phyloP scores from a whole-genome alignment of 2,797 vertebrate genomes.

The Sphenopsis melanotis region DNA sequence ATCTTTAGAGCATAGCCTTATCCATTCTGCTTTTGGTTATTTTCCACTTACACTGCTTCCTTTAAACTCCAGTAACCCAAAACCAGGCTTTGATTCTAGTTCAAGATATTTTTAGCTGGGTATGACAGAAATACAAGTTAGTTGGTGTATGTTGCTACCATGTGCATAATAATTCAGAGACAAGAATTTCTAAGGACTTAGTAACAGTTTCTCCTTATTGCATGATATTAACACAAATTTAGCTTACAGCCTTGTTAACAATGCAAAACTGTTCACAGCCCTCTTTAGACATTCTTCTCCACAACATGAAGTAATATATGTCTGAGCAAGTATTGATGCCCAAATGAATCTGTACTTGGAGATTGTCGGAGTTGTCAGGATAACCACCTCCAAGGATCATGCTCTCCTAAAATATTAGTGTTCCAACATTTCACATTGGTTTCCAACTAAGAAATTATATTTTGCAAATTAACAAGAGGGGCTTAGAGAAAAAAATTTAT shows the following conservation, averaged over 20 bases:
- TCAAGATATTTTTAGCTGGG: background rate
- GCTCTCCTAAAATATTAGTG: background rate
- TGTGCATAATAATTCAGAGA: background rate
- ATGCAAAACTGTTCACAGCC: background rate
- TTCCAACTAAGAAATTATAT: background rate
- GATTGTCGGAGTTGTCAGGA: background rate
- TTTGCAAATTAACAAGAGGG: background rate
- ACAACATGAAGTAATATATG: background rate
- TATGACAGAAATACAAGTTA: background rate
- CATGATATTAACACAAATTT: background rate
- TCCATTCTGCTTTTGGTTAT: background rate
- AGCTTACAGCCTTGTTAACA: background rate
- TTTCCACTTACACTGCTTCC: background rate
- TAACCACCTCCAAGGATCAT: background rate
- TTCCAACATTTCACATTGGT: background rate
- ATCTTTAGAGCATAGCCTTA: background rate
- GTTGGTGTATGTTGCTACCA: background rate
- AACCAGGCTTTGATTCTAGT: background rate
- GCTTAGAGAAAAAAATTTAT: background rate
- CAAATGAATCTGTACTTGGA: background rate
- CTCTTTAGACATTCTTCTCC: background rate
- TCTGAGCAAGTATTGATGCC: background rate
- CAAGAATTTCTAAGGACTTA: background rate
- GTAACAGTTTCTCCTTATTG: background rate
- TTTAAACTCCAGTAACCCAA: background rate